phyloP scores from a whole-genome alignment of 2,113 vertebrate genomes.

The Pelecanus crispus region DNA sequence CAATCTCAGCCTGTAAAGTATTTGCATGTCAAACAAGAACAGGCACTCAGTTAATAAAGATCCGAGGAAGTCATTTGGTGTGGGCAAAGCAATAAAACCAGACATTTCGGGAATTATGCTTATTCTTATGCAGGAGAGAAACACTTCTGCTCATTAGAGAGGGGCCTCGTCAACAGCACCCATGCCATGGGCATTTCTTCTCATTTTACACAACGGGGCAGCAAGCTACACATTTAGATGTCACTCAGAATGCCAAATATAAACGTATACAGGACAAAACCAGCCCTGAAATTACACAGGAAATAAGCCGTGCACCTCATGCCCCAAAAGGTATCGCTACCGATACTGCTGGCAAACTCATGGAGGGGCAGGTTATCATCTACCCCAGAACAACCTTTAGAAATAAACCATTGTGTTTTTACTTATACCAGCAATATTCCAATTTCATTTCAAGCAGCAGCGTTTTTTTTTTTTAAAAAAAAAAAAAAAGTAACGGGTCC shows the following conservation, averaged over 20 bases:
- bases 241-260: not conserved
- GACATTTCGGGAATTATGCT: not conserved
- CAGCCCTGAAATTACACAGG: not conserved
- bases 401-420: not conserved
- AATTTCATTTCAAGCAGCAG: not conserved
- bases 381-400: not conserved
- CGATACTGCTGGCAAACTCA: not conserved
- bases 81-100: not conserved
- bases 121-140: not conserved
- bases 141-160: not conserved
- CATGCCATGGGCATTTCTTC: accelerated
- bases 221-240: not conserved
- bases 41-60: not conserved
- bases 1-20: not conserved
- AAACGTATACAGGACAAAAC: not conserved
- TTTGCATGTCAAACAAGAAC: not conserved
- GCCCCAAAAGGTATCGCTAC: not conserved
- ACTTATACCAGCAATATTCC: not conserved
- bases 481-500: not conserved
- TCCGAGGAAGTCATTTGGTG: not conserved
- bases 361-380: not conserved
- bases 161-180: not conserved
- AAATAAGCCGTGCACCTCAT: not conserved
- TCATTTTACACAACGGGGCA: not conserved
- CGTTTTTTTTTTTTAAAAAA: not conserved